phyloP scores from a whole-genome alignment of 2,797 vertebrate genomes.

The Acridotheres tristis region DNA sequence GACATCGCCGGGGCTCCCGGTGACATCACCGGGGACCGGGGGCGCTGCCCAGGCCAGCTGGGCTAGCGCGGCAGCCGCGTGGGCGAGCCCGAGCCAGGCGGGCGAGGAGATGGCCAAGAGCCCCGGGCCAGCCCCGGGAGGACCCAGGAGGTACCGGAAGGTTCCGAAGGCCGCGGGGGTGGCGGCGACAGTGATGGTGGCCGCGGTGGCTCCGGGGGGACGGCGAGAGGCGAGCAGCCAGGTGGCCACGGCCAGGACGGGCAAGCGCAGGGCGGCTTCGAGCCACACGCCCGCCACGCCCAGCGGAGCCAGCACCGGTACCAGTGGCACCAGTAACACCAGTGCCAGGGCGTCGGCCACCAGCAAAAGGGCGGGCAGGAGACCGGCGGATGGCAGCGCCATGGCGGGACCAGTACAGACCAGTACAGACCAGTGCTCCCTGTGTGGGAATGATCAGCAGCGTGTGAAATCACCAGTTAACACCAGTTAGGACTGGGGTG shows the following conservation, averaged over 20 bases:
- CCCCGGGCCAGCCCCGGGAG: neutral
- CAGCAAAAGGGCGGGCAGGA: slow-evolving; percentile 22
- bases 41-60: neutral
- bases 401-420: neutral
- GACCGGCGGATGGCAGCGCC: neutral
- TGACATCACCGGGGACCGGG: neutral
- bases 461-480: neutral
- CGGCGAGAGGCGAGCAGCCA: neutral
- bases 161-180: neutral
- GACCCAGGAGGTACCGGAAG: neutral
- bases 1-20: rapidly evolving
- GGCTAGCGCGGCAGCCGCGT: neutral
- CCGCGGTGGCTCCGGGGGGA: neutral
- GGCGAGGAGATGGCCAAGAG: neutral
- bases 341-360: slow-evolving; percentile 14
- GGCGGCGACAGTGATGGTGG: neutral
- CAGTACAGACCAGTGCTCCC: too few species aligned
- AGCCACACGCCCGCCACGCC: slow-evolving; percentile 39
- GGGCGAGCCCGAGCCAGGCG: neutral
- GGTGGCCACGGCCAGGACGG: neutral
- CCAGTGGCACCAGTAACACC: neutral
- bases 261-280: slow-evolving; percentile 44
- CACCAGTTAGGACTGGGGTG: neutral
- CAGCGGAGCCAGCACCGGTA: neutral
- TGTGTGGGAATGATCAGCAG: neutral